These are phyloP conservation scores for Drosophila cardini DNA, from an alignment of 1,140 invertebrate genomes.

Conservation along the genomic window DNA sequence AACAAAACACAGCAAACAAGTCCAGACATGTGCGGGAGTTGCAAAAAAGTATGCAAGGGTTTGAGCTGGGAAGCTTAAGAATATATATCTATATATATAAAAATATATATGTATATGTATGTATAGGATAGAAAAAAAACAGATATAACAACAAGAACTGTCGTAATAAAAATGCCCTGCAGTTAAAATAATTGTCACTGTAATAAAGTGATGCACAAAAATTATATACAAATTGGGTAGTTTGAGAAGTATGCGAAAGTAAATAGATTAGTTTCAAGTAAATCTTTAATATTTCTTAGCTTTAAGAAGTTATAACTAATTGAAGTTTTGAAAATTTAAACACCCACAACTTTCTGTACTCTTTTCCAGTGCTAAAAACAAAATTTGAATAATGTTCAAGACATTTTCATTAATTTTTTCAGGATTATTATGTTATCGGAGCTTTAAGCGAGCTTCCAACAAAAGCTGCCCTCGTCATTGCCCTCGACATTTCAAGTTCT, in stretches of 20 bases:
- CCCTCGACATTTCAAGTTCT: constrained; percentile 33
- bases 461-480: constrained; percentile 36
- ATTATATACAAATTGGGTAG: constrained; percentile 60
- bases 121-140: too few species aligned
- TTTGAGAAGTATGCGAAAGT: constrained; percentile 1
- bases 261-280: not conserved
- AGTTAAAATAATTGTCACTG: constrained; percentile 83
- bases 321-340: too few species aligned
- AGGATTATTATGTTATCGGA: constrained; percentile 20
- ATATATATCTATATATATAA: constrained; percentile 14
- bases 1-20: constrained; percentile 26
- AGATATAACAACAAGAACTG: constrained; percentile 68
- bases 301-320: not conserved
- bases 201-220: constrained; percentile 78
- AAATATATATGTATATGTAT: too few species aligned
- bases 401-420: not conserved
- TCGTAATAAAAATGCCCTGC: constrained; percentile 81
- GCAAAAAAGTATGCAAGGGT: constrained; percentile 11
- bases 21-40: constrained; percentile 39
- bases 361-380: too few species aligned
- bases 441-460: constrained; percentile 21
- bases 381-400: not conserved
- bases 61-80: not conserved
- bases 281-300: not conserved
- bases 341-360: too few species aligned